phyloP scores from a whole-genome alignment of 2,888 invertebrate genomes.

The Clunio marinus region DNA sequence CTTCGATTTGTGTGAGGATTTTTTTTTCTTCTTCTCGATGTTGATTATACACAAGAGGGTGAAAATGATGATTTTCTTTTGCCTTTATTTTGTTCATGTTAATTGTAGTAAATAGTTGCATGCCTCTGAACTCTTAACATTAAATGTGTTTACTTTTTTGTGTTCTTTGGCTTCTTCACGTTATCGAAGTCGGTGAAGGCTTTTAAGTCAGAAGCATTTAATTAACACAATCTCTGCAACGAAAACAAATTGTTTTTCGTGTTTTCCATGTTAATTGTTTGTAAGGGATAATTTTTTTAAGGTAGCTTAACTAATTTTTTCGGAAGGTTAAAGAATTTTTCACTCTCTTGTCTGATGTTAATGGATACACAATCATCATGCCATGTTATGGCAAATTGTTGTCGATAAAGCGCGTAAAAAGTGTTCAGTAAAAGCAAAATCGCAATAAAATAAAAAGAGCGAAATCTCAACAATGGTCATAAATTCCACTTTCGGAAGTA shows the following conservation, averaged over 20 bases:
- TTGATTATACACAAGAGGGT: constrained; percentile 34
- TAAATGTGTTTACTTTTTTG: constrained; percentile 22
- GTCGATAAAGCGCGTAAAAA: constrained; percentile 14
- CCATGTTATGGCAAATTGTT: not conserved
- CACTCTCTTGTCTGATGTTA: too few relatives aligned
- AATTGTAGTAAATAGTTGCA: constrained; percentile 31
- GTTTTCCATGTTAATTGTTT: constrained; percentile 12
- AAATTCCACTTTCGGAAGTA: constrained; percentile 33
- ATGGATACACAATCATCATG: constrained; percentile 23
- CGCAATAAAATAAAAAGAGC: constrained; percentile 17
- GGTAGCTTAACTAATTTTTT: too few relatives aligned
- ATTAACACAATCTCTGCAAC: constrained; percentile 13
- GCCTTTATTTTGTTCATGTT: not conserved
- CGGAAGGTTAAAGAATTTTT: too few relatives aligned
- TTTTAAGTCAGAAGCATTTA: constrained; percentile 15
- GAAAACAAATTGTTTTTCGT: constrained; percentile 22
- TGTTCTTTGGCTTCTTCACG: not conserved
- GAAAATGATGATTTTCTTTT: constrained; percentile 21
- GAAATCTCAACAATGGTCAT: constrained; percentile 26
- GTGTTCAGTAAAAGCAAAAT: constrained; percentile 19
- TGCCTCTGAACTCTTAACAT: constrained; percentile 3
- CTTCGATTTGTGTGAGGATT: not conserved
- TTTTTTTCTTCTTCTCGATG: not conserved
- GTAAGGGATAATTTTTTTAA: too few relatives aligned
- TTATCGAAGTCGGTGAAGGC: constrained; percentile 14